A percentile compares a stretch with the other conserved stretches of the same genome.
Evolutionary conservation across 2,888 invertebrate genomes (phyloP).

Genomic region (Phortica okadai): DNA sequence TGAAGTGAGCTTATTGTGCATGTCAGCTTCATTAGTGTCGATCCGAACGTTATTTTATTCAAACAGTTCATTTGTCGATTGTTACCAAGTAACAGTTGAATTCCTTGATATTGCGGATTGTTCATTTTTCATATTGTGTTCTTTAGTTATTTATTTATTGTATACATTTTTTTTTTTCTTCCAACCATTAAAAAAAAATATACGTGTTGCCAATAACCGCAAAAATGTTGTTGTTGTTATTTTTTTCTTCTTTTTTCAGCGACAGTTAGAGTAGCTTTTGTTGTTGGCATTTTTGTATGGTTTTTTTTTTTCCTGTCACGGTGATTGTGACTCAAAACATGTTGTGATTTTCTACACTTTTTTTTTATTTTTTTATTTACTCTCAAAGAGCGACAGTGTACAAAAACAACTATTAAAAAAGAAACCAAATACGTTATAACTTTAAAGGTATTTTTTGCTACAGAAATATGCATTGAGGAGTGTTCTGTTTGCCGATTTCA

Average conservation of each 20-base stretch:
- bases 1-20: background rate
- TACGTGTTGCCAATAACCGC: constrained; percentile 31
- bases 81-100: constrained; percentile 4
- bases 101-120: background rate
- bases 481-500: constrained; percentile 22
- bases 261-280: constrained; percentile 27
- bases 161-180: constrained; percentile 1
- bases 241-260: background rate
- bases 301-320: constrained; percentile 44
- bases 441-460: background rate
- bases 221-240: constrained; percentile 16
- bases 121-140: background rate
- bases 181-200: constrained; percentile 9
- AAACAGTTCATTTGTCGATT: background rate
- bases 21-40: background rate
- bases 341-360: constrained; percentile 48
- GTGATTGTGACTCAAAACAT: constrained; percentile 56
- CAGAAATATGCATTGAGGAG: constrained; percentile 10
- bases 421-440: constrained; percentile 13
- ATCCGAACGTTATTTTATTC: background rate
- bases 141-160: background rate
- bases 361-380: constrained; percentile 29
- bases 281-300: constrained; percentile 18
- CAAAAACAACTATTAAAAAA: background rate
- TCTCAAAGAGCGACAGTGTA: background rate